A percentile compares a stretch with the other conserved stretches of the same genome.
These are phyloP conservation scores for Drosophila mimetica DNA, from an alignment of 2,888 invertebrate species.

Conservation along the genomic window DNA sequence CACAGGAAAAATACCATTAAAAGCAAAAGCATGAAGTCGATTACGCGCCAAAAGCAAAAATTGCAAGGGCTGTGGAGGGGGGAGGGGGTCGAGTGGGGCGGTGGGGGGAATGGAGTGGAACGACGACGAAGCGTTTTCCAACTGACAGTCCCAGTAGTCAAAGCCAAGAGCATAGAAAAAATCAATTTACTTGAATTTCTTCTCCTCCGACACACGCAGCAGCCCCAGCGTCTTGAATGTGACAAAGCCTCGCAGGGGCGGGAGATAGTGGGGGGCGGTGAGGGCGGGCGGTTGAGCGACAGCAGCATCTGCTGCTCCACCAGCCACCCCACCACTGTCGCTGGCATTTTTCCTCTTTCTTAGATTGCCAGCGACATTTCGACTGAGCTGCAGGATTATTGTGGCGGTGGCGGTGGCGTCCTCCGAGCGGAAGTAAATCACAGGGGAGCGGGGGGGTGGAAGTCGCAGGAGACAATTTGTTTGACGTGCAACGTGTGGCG, in stretches of 20 bases:
- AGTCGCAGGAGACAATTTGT: conserved; percentile 68
- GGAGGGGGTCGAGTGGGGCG: not conserved
- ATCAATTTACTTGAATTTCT: conserved; percentile 81
- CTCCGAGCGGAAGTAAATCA: conserved; percentile 27
- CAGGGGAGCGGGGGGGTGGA: conserved; percentile 9
- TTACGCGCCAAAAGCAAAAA: conserved; percentile 78
- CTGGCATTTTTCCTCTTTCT: conserved; percentile 68
- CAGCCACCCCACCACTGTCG: conserved; percentile 48
- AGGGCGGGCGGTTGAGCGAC: conserved; percentile 52
- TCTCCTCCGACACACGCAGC: conserved; percentile 57
- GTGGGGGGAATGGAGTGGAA: conserved; percentile 35
- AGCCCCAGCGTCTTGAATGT: conserved; percentile 60
- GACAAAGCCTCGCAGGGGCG: conserved; percentile 61
- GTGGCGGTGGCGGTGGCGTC: conserved; percentile 20
- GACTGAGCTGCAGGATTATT: conserved; percentile 77
- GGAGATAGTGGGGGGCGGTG: conserved; percentile 15
- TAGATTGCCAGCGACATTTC: conserved; percentile 71
- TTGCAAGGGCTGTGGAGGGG: conserved; percentile 45
- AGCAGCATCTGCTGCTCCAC: conserved; percentile 69
- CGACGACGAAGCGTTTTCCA: conserved; percentile 54
- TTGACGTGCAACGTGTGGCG: conserved; percentile 78
- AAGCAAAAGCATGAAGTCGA: conserved; percentile 81
- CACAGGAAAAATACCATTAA: conserved; percentile 81
- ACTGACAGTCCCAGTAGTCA: conserved; percentile 66
- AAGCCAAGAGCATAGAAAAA: conserved; percentile 71